Base-by-base conservation (phyloP, 2,888 invertebrate species). In the Drepanosiphum platanoidis region DNA sequence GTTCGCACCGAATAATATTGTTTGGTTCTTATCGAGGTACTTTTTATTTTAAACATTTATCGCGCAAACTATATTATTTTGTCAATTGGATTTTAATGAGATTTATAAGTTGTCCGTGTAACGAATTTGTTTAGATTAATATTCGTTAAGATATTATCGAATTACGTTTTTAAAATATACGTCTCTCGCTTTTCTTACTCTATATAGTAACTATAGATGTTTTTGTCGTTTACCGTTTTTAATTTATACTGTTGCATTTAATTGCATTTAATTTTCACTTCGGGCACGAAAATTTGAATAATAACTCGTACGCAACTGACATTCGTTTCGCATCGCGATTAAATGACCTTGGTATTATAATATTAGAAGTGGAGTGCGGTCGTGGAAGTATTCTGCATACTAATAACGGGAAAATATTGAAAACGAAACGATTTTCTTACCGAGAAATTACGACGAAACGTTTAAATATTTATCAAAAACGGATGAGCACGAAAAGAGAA, bases 241-340 rank as follows among this genome's bases (percentile, higher is more conserved):
- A 52, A 80, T 80, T 68, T 70, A 80, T 68, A 70, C 68, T 27
- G 46, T 70, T 27, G 68, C 34, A 32, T n/a, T 52, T 80, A 80
- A 80, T 68, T 52, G 74, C n/a, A 27, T 46, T 42, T 22, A 74
- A 81, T 71, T 81, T 58, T 58, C 30, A n/a, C 80, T n/a, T 68
- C 15, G 18, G 80, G 80, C 68, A 80, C 34, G 27, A 36, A 36
- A 15, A 58, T 64, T 64, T 78, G 39, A 7, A 42, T 8, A 36
- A 68, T n/a, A 68, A 68, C n/a, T 68, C 8, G 68, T 68, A 36
- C 22, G 5, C 42, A 64, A 78, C 42, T 42, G 78, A 42, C 78
- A 78, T 78, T 78, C 30, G 39, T 42, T 78, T 11, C 39, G 11
- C 64, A 64, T 22, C 13, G 39, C 78, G 22, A 2, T 64, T 30